phyloP scores from a whole-genome alignment of 1,140 invertebrate genomes.

The Drosophila varians region DNA sequence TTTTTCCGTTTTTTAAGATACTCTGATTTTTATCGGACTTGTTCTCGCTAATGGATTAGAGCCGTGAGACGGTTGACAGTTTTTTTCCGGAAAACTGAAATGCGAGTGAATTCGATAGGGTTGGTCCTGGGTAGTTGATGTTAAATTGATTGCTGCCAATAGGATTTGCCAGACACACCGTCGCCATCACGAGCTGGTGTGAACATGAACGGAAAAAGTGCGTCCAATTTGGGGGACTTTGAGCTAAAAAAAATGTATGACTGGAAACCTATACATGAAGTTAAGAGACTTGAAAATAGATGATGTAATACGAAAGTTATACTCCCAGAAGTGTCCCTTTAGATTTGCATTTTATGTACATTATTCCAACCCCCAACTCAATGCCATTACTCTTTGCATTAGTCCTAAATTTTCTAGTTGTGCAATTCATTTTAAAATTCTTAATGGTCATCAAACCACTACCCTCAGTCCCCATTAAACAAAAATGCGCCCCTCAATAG shows the following conservation, averaged over 20 bases:
- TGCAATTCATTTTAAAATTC: constrained; percentile 55
- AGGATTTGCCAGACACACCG: constrained; percentile 26
- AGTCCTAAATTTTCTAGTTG: constrained; percentile 36
- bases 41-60: constrained; percentile 60
- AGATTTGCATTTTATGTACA: background rate
- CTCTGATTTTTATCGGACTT: constrained; percentile 55
- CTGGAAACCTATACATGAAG: background rate
- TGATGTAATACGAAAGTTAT: too few relatives aligned
- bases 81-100: constrained; percentile 3
- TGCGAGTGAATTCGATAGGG: background rate
- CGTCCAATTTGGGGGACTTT: background rate
- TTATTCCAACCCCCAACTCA: background rate
- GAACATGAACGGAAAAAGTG: background rate
- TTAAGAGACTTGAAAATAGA: background rate
- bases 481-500: background rate
- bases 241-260: background rate
- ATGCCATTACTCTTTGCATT: background rate
- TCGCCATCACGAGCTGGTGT: constrained; percentile 9
- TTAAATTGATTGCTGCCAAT: constrained; percentile 47
- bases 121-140: constrained; percentile 14
- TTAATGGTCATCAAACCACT: constrained; percentile 51
- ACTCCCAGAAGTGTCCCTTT: too few relatives aligned
- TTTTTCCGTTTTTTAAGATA: constrained; percentile 27
- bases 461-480: constrained; percentile 40
- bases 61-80: constrained; percentile 52